A percentile compares a stretch with the other conserved stretches of the same genome.
phyloP scores from a whole-genome alignment of 2,888 invertebrate species.

The Oscheius onirici region DNA sequence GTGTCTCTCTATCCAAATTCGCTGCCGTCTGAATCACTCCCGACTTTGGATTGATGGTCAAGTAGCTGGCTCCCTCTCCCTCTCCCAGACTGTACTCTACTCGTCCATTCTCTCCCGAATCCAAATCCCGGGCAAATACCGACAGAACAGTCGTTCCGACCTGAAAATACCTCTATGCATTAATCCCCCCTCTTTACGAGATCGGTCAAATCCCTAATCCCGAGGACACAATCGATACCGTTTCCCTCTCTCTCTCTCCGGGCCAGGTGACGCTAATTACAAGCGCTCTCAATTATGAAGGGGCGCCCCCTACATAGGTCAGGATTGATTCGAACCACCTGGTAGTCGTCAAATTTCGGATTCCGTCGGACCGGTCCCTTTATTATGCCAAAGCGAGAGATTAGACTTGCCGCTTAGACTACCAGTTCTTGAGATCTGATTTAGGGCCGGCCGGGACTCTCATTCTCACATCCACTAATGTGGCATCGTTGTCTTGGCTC shows the following conservation, averaged over 20 bases:
- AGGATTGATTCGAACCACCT: slow-evolving; percentile 7
- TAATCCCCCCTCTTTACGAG: slow-evolving; percentile 8
- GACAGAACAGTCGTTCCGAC: slow-evolving; percentile 68
- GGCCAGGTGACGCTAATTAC: slow-evolving; percentile 33
- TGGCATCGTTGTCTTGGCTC: slow-evolving; percentile 18
- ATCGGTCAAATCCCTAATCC: slow-evolving; percentile 58
- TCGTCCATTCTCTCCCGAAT: slow-evolving; percentile 87
- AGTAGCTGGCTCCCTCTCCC: slow-evolving; percentile 72
- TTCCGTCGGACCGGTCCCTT: slow-evolving; percentile 2
- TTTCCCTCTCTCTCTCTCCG: slow-evolving; percentile 12
- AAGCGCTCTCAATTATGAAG: slow-evolving; percentile 28
- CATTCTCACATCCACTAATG: background rate
- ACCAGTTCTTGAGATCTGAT: slow-evolving; percentile 2
- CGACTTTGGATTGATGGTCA: slow-evolving; percentile 89
- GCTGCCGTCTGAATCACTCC: slow-evolving; percentile 91
- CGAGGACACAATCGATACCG: slow-evolving; percentile 39
- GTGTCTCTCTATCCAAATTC: slow-evolving; percentile 83
- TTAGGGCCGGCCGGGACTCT: background rate
- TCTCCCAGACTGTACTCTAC: slow-evolving; percentile 58
- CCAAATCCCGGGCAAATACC: slow-evolving; percentile 84
- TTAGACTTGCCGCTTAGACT: slow-evolving; percentile 7
- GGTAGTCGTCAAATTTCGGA: slow-evolving; percentile 13
- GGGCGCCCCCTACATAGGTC: background rate
- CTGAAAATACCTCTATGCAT: slow-evolving; percentile 39
- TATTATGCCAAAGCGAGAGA: background rate